Evolutionary conservation across 2,888 invertebrate species (phyloP).

Genomic region (Amiota communis): DNA sequence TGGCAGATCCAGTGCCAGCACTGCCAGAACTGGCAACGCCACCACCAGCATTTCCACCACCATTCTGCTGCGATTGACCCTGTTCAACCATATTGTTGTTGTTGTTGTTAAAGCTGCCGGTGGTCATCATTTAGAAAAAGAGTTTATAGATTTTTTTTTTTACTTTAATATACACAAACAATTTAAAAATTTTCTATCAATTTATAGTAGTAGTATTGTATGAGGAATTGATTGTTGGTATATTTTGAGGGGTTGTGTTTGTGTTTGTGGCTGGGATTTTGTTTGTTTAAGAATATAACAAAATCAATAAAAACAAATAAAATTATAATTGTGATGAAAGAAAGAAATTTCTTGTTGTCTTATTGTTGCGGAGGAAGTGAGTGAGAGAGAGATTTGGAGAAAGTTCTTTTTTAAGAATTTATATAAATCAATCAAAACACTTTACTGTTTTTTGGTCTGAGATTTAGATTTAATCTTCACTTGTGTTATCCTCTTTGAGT

Average conservation of each 20-base stretch:
- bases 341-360: too few relatives aligned
- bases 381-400: too few relatives aligned
- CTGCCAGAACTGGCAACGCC: slow-evolving; percentile 42
- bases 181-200: neutral
- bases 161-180: slow-evolving; percentile 29
- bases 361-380: too few relatives aligned
- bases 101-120: slow-evolving; percentile 55
- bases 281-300: too few relatives aligned
- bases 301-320: too few relatives aligned
- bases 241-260: slow-evolving; percentile 16
- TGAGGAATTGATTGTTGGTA: slow-evolving; percentile 18
- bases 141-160: slow-evolving; percentile 24
- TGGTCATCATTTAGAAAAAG: slow-evolving; percentile 49
- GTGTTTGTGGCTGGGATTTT: neutral
- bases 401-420: too few relatives aligned
- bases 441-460: slow-evolving; percentile 13
- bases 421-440: too few relatives aligned
- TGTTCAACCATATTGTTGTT: slow-evolving; percentile 76
- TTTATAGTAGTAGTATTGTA: too few relatives aligned
- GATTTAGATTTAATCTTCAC: slow-evolving; percentile 2
- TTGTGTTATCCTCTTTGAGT: too few relatives aligned
- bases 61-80: slow-evolving; percentile 77
- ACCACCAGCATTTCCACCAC: slow-evolving; percentile 51
- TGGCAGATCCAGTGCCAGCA: slow-evolving; percentile 43
- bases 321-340: too few relatives aligned